phyloP scores from a whole-genome alignment of 2,113 vertebrate genomes.

The Anolis carolinensis region DNA sequence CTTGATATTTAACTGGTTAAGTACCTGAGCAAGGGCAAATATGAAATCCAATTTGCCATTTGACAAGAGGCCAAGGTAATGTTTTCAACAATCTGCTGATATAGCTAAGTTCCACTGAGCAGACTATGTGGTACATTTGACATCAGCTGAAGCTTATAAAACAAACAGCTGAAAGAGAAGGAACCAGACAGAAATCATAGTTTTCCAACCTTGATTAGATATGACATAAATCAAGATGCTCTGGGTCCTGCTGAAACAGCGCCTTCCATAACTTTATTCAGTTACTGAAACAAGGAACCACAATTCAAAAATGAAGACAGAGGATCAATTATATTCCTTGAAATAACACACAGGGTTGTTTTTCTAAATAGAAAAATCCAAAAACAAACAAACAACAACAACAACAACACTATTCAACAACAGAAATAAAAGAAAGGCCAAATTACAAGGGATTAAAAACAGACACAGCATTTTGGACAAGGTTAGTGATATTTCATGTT shows the following conservation, averaged over 20 bases:
- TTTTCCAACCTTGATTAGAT: slow-evolving; percentile 21
- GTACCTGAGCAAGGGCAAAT: slow-evolving; percentile 1
- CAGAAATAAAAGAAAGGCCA: slow-evolving; percentile 37
- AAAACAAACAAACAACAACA: neutral
- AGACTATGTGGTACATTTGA: slow-evolving; percentile 1
- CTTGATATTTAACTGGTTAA: neutral
- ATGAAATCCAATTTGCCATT: slow-evolving; percentile 16
- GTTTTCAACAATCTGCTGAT: neutral
- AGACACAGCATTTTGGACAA: slow-evolving; percentile 21
- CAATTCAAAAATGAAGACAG: slow-evolving; percentile 42
- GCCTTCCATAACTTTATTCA: slow-evolving; percentile 52
- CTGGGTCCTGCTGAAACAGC: slow-evolving; percentile 50
- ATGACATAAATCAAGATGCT: slow-evolving; percentile 50
- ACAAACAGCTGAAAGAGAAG: slow-evolving; percentile 28
- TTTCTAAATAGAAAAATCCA: slow-evolving; percentile 19
- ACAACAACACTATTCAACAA: slow-evolving; percentile 22
- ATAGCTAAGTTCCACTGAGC: slow-evolving; percentile 19
- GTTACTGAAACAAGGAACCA: slow-evolving; percentile 54
- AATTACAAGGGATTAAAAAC: slow-evolving; percentile 15
- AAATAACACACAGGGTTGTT: slow-evolving; percentile 37
- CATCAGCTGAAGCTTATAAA: slow-evolving; percentile 16
- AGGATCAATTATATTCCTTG: slow-evolving; percentile 43
- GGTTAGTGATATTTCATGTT: neutral
- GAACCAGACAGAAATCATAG: slow-evolving; percentile 35
- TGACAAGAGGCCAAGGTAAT: neutral